Evolutionary conservation across 1,140 invertebrate species (phyloP).

Genomic region (Asbolus verrucosus): DNA sequence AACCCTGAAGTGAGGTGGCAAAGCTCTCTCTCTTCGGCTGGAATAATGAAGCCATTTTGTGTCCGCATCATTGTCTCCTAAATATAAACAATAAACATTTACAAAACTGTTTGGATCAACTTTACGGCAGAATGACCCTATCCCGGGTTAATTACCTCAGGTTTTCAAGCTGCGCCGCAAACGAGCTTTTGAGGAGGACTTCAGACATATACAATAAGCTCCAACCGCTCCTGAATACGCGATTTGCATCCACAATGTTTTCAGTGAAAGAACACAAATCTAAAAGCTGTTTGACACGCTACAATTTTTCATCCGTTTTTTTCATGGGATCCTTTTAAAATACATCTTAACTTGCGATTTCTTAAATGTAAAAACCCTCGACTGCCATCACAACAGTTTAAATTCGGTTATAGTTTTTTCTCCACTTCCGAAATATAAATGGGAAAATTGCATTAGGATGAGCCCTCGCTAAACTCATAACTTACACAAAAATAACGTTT

Average conservation of each 20-base stretch:
- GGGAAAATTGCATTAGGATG: neutral
- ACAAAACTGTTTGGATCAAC: neutral
- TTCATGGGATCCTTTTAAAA: slow-evolving; percentile 7
- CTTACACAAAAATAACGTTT: no score
- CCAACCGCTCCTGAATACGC: slow-evolving; percentile 19
- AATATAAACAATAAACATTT: slow-evolving; percentile 1
- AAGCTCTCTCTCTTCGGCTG: neutral
- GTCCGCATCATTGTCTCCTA: neutral
- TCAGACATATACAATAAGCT: slow-evolving; percentile 29
- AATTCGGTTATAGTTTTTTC: slow-evolving; percentile 16
- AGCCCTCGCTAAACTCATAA: no score
- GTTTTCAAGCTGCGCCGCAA: slow-evolving; percentile 13
- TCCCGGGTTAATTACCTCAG: slow-evolving; percentile 20
- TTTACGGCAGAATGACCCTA: neutral
- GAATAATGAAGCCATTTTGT: neutral
- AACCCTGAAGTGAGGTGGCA: neutral
- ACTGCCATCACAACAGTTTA: slow-evolving; percentile 1
- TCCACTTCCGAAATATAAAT: neutral
- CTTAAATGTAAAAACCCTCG: slow-evolving; percentile 13
- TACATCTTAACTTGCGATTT: neutral
- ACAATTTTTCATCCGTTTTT: slow-evolving; percentile 24
- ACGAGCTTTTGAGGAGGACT: slow-evolving; percentile 29
- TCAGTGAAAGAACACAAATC: slow-evolving; percentile 13
- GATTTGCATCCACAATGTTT: slow-evolving; percentile 35
- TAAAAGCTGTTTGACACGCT: slow-evolving; percentile 1